These are phyloP conservation scores for Todiramphus chloris DNA, from an alignment of 2,113 vertebrate genomes.

Conservation along the genomic window DNA sequence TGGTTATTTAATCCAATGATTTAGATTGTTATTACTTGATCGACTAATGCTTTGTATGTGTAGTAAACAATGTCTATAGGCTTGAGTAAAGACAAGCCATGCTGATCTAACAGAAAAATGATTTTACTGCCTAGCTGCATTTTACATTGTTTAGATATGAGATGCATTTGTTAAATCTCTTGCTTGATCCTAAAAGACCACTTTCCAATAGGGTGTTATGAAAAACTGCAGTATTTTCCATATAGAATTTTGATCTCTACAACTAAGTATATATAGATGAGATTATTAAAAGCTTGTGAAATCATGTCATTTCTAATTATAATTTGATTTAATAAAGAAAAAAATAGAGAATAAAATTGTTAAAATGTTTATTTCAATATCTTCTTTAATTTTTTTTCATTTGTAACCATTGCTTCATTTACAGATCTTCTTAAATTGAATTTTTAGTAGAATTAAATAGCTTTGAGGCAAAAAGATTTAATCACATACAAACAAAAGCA, in stretches of 20 bases:
- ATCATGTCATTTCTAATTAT: background rate
- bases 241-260: background rate
- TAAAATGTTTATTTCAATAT: background rate
- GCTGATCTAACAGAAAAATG: background rate
- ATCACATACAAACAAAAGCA: background rate
- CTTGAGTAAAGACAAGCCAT: background rate
- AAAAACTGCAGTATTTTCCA: background rate
- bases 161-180: background rate
- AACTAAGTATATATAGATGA: background rate
- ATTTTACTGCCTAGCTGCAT: background rate
- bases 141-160: background rate
- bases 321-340: background rate
- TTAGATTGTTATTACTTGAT: background rate
- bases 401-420: background rate
- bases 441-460: background rate
- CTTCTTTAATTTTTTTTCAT: background rate
- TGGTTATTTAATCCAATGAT: background rate
- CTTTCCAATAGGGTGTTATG: background rate
- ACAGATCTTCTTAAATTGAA: background rate
- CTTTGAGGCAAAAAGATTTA: background rate
- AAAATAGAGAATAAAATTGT: background rate
- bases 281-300: background rate
- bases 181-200: background rate
- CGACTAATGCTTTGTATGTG: fast-evolving
- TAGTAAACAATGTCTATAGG: background rate